These are phyloP conservation scores for Lamprotornis superbus DNA, from an alignment of 2,113 vertebrate genomes.

Conservation along the genomic window DNA sequence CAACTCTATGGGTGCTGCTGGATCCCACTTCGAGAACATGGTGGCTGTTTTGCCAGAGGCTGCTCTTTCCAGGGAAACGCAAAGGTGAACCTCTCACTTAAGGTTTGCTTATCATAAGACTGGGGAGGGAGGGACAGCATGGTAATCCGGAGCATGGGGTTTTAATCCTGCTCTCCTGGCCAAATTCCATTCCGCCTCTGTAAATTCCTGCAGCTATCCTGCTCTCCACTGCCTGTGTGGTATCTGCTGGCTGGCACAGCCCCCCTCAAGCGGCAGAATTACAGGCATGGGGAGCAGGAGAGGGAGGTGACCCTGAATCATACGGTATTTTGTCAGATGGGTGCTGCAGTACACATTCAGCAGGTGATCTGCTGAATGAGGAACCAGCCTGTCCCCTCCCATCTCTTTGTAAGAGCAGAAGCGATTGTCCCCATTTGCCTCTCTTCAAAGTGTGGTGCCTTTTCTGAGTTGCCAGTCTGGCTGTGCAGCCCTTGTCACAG, in stretches of 20 bases:
- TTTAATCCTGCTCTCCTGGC: conserved; percentile 46
- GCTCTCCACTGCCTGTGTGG: conserved; percentile 5
- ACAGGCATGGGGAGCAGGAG: background rate
- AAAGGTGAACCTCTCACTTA: background rate
- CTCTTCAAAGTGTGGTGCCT: background rate
- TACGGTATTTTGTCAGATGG: background rate
- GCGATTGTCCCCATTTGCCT: background rate
- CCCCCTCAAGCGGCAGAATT: background rate
- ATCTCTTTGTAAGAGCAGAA: background rate
- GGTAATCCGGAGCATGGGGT: conserved; percentile 48
- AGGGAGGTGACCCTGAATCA: background rate
- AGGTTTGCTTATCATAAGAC: background rate
- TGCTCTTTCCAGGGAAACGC: background rate
- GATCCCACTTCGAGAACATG: background rate
- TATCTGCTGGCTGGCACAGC: background rate
- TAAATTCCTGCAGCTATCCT: conserved; percentile 21
- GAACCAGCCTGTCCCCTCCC: background rate
- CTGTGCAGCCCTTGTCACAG: background rate
- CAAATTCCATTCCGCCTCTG: conserved; percentile 58
- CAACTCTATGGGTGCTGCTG: background rate
- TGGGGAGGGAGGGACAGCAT: background rate
- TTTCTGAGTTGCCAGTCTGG: background rate
- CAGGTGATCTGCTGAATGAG: background rate
- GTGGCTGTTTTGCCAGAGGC: background rate
- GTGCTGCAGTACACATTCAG: background rate